Evolutionary conservation across 1,140 invertebrate species (phyloP), one percentile per base, ranked within the genome.

Genomic region (Ooceraea biroi): DNA sequence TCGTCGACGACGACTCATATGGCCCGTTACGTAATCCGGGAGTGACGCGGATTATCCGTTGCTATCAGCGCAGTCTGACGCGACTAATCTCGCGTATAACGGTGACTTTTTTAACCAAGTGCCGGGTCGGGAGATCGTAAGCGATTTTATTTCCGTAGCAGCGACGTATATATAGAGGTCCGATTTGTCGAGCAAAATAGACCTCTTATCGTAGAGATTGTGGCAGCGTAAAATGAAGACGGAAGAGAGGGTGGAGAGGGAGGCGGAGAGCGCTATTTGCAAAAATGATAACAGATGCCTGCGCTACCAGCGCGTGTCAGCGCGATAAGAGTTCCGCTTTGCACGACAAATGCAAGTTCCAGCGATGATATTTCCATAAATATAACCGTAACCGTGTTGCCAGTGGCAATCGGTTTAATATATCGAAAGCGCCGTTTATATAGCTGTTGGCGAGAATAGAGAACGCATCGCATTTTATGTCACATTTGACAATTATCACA

Each of bases 261-360:
- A 36, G 73, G 44, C 50, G 22, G 27, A 77, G 61, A 66, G 60
- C 41, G 60, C 73, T 77, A 77, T 77, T 77, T 77, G 60, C 73
- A 77, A 77, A 77, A 77, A 77, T 77, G 60, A 66, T 77, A 77
- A 77, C 60, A 66, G 65, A 77, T 77, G 73, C 30, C 44, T 77
- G 65, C 44, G 61, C 44, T 19, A 14, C 73, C 73, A 36, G 36
- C 36, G 36, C 36, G 73, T 77, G 61, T n/a, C 60, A 27, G 73
- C 27, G 2, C 73, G 73, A 77, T 77, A 77, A 77, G 73, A 66
- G 60, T 65, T 10, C 44, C 60, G 60, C 27, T 77, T 77, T 66
- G 27, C 60, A 41, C 73, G 60, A 77, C 60, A 66, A 77, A 77
- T 77, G 73, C 25, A 77, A 36, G n/a, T 41, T 41, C 19, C 17